Base-by-base conservation (phyloP, 2,888 invertebrate genomes). In the Ochropleura plecta region DNA sequence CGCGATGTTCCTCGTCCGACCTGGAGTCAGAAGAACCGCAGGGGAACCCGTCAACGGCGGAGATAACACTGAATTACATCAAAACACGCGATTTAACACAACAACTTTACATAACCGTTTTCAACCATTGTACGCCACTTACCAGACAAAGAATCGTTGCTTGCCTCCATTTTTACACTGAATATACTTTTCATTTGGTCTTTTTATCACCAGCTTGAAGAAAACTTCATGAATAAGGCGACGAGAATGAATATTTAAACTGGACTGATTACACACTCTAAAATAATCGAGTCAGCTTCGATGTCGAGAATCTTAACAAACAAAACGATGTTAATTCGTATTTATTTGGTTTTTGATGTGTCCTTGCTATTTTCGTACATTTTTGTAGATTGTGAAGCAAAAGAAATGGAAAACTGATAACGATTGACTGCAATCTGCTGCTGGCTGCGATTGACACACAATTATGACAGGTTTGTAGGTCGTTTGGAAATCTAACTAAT, bases 1-100 rank as follows among this genome's bases (percentile, higher is more conserved):
- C 89, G 98, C 98, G 89, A 98, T 98, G 93, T 98, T 98, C 86
- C 98, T 96, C 80, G 98, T 97, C 83, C 98, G 96, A 40, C 98
- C 98, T 68, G 98, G 98, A 85, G 98, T 98, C 84, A 98, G 93
- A 60, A 98, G 97, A 79, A 98, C 96, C 69, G 98, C 97, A 53
- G 98, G 88, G 18, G 96, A 95, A 10, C 93, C 90, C 64, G 92
- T 91, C 90, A 94, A 90, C 48, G 93, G 89, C n/a, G 95, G 92
- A 66, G 92, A 85, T 71, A 95, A 77, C 70, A 96, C 96, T 96
- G 84, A 62, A 91, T 90, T 76, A 79, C 53, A 82, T 53, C 78
- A 82, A 78, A 84, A 87, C 78, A 88, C 76, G 65, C 80, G 64
- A 81, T 68, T 77, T 71, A 83, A 40, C 48, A 72, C 63, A 72